Conservation (phyloP, 64 coral and sea anemone genomes). For the Pocillopora damicornis region DNA sequence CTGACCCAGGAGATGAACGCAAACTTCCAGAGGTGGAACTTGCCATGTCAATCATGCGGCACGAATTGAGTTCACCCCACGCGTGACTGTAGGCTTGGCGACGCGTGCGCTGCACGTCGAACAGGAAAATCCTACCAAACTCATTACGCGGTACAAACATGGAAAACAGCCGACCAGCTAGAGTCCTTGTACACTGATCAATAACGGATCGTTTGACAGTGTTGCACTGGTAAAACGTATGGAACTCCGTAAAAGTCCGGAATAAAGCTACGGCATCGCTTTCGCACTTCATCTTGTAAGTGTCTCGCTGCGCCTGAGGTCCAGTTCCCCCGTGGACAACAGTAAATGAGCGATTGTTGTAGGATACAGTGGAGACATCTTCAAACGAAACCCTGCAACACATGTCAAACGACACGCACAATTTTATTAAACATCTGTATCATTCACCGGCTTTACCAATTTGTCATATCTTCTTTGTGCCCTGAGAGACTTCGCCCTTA, state of each 20-base stretch:
- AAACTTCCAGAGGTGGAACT: conserved; percentile 29
- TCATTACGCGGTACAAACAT: conserved; percentile 64
- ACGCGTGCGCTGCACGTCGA: conserved; percentile 88
- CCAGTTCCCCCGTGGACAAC: conserved; percentile 87
- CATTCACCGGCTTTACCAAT: not conserved
- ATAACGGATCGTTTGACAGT: conserved; percentile 94
- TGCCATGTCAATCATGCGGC: conserved; percentile 60
- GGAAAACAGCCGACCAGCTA: conserved; percentile 72
- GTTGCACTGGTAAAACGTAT: conserved; percentile 98
- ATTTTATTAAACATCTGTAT: not conserved
- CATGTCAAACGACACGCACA: not conserved
- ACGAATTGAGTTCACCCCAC: conserved; percentile 81
- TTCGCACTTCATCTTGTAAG: conserved; percentile 93
- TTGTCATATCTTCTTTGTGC: not conserved
- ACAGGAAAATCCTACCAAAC: conserved; percentile 85
- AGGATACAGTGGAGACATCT: conserved; percentile 96
- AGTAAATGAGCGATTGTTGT: conserved; percentile 93
- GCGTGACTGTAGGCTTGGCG: conserved; percentile 95
- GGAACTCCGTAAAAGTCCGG: conserved; percentile 96
- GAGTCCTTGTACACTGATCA: conserved; percentile 91
- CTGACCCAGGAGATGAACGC: conserved; percentile 37
- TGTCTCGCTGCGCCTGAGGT: conserved; percentile 74
- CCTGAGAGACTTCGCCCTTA: too few relatives aligned
- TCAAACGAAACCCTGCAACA: conserved; percentile 79
- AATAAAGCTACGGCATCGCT: conserved; percentile 82